Percentiles rank a stretch among this genome's conserved stretches.
These are phyloP conservation scores for Suricata suricatta DNA, from an alignment of 2,113 vertebrate genomes.

Conservation along the genomic window DNA sequence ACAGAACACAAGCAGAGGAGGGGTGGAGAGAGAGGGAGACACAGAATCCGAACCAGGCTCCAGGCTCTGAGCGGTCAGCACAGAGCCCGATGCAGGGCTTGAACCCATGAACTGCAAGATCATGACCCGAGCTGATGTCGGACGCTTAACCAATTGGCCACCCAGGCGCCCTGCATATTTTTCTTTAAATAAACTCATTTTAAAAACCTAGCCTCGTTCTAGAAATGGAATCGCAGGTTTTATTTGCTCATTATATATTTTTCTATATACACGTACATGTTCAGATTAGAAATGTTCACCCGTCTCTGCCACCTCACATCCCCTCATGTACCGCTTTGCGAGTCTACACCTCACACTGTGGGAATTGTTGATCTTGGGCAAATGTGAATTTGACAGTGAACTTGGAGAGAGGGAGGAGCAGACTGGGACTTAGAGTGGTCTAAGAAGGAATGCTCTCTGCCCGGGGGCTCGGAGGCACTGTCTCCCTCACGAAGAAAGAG, in stretches of 20 bases:
- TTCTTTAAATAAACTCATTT: background rate
- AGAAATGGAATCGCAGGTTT: background rate
- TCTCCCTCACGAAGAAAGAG: background rate
- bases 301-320: rapidly evolving
- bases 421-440: background rate
- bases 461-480: background rate
- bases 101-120: too few species aligned
- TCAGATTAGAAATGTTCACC: background rate
- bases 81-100: too few species aligned
- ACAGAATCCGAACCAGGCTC: too few species aligned
- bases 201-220: background rate
- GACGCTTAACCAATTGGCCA: too few species aligned
- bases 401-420: background rate
- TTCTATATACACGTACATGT: background rate
- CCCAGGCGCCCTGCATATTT: background rate
- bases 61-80: too few species aligned
- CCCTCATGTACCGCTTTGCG: background rate
- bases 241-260: background rate
- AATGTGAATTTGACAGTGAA: background rate
- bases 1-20: too few species aligned
- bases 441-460: background rate
- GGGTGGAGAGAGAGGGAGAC: too few species aligned
- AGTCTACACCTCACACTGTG: background rate
- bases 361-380: background rate
- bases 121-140: too few species aligned